phyloP scores from a whole-genome alignment of 2,113 vertebrate species.

The Tupaia tana region DNA sequence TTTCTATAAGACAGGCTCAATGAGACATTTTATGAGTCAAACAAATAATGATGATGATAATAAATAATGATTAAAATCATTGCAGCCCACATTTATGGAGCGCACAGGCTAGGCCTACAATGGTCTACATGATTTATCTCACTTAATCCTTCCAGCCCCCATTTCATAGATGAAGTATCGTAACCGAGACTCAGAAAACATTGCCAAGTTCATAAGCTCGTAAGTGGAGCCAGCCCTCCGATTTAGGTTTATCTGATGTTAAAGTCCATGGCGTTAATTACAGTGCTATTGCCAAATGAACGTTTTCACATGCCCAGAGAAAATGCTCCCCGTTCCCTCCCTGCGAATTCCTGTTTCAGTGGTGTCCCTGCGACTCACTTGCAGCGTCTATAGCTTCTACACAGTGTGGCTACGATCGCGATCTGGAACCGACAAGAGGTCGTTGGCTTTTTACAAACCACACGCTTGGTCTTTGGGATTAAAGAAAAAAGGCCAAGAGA shows the following conservation, averaged over 20 bases:
- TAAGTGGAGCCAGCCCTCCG: slow-evolving; percentile 42
- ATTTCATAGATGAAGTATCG: slow-evolving; percentile 63
- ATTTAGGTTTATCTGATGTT: slow-evolving; percentile 59
- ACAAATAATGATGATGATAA: not conserved
- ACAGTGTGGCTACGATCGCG: not conserved
- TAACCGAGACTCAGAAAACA: slow-evolving; percentile 43
- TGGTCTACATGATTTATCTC: not conserved
- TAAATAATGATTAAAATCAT: slow-evolving; percentile 36
- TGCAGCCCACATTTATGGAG: not conserved
- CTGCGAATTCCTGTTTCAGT: no score
- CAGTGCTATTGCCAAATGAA: not conserved
- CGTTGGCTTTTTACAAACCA: not conserved
- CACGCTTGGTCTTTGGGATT: not conserved
- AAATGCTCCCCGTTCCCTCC: not conserved
- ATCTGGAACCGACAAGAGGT: not conserved
- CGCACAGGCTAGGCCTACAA: not conserved
- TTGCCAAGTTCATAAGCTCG: slow-evolving; percentile 40
- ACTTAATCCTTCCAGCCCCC: slow-evolving; percentile 39
- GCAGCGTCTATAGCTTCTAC: no score
- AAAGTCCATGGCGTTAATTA: slow-evolving; percentile 57
- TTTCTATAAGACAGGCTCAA: not conserved
- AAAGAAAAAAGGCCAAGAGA: slow-evolving; percentile 5
- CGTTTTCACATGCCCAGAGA: slow-evolving; percentile 47
- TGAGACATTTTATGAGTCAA: slow-evolving; percentile 45
- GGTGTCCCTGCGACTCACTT: no score